Conservation (phyloP, 2,797 vertebrate genomes). For the Protonibea diacanthus region DNA sequence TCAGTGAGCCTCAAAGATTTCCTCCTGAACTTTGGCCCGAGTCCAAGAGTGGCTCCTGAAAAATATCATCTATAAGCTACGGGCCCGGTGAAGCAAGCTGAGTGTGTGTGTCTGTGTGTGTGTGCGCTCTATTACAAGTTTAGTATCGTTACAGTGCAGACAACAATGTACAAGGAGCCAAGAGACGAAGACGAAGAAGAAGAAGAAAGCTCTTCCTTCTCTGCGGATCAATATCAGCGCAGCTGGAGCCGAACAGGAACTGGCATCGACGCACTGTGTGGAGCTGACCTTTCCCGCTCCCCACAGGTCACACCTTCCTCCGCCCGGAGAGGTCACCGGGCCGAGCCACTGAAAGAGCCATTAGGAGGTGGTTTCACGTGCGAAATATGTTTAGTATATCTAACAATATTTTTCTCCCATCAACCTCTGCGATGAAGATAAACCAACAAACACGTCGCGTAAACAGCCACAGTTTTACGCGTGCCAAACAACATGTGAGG, state of each 20-base stretch:
- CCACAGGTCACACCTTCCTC: constrained; percentile 88
- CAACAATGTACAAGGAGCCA: constrained; percentile 53
- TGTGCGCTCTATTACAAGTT: constrained; percentile 19
- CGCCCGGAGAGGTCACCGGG: constrained; percentile 81
- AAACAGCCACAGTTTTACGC: neutral
- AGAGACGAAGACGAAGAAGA: constrained; percentile 6
- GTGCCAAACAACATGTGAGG: neutral
- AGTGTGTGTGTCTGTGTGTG: neutral
- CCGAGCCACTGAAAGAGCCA: constrained; percentile 48
- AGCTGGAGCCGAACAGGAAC: constrained; percentile 89
- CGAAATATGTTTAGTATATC: constrained; percentile 16
- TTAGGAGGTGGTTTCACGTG: constrained; percentile 26
- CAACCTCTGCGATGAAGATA: neutral
- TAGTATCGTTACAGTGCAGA: constrained; percentile 43
- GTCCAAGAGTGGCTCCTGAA: constrained; percentile 6
- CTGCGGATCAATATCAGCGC: constrained; percentile 91
- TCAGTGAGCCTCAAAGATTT: constrained; percentile 17
- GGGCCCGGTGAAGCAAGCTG: neutral
- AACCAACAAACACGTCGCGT: neutral
- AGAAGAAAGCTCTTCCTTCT: constrained; percentile 83
- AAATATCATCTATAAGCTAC: neutral
- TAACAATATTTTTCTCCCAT: neutral
- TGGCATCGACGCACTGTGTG: constrained; percentile 87
- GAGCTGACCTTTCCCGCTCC: constrained; percentile 91
- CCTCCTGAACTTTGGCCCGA: constrained; percentile 34